phyloP scores from a whole-genome alignment of 2,797 vertebrate species.

The Dromococcyx pavoninus region DNA sequence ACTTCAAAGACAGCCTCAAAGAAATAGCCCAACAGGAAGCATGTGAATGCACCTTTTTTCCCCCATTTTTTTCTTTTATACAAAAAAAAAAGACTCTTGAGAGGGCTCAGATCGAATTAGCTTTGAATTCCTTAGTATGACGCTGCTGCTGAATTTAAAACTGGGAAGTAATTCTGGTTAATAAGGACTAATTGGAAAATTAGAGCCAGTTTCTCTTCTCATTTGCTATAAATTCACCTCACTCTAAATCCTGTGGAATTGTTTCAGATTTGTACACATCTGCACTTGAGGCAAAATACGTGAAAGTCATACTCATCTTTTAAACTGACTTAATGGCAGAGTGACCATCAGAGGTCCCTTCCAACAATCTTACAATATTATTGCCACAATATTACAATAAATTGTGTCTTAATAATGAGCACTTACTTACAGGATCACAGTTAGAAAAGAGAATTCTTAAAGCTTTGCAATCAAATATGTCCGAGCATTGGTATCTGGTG shows the following conservation, averaged over 20 bases:
- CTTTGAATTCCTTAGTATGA: neutral
- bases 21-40: neutral
- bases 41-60: neutral
- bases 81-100: neutral
- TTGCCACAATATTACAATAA: neutral
- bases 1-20: neutral
- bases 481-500: neutral
- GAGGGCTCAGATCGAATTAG: neutral
- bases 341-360: neutral
- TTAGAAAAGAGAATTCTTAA: neutral
- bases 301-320: neutral
- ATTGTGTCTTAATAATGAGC: neutral
- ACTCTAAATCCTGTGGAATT: neutral
- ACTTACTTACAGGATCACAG: neutral
- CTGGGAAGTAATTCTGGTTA: neutral
- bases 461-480: neutral
- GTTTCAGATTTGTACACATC: neutral
- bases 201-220: neutral
- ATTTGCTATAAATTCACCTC: neutral
- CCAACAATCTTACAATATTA: neutral
- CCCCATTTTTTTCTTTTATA: neutral
- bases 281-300: neutral
- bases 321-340: neutral
- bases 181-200: neutral
- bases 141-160: neutral